Evolutionary conservation across 2,797 vertebrate genomes (phyloP).

Genomic region (Chelmon rostratus): DNA sequence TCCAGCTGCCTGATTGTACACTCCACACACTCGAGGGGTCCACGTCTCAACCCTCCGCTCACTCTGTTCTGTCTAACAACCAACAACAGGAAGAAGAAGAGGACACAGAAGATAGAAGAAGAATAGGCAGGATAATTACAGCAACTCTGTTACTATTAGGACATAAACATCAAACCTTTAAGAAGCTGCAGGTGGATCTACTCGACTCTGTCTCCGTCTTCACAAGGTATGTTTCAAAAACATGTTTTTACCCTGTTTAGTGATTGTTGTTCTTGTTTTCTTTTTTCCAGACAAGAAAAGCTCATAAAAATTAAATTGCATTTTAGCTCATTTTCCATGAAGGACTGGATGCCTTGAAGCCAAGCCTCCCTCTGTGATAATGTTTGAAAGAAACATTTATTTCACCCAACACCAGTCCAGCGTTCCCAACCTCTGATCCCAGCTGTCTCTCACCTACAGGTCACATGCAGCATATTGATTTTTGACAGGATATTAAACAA

Average conservation of each 20-base stretch:
- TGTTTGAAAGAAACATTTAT: neutral
- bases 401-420: neutral
- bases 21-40: conserved; percentile 16
- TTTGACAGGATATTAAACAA: neutral
- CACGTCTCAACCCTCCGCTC: conserved; percentile 19
- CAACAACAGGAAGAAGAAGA: neutral
- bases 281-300: neutral
- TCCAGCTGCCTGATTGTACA: conserved; percentile 64
- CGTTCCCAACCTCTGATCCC: neutral
- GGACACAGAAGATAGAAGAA: neutral
- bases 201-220: neutral
- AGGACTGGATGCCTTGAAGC: neutral
- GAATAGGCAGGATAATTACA: conserved; percentile 9
- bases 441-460: neutral
- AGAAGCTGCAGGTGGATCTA: neutral
- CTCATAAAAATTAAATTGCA: neutral
- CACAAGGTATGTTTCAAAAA: conserved; percentile 50
- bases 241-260: neutral
- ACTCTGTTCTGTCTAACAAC: neutral
- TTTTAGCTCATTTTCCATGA: neutral
- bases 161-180: neutral
- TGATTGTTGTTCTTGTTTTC: neutral
- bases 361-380: neutral
- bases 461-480: neutral
- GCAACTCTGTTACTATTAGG: neutral